A percentile compares a stretch with the other conserved stretches of the same genome.
phyloP scores from a whole-genome alignment of 2,888 invertebrate genomes.

The Heliconius charithonia region DNA sequence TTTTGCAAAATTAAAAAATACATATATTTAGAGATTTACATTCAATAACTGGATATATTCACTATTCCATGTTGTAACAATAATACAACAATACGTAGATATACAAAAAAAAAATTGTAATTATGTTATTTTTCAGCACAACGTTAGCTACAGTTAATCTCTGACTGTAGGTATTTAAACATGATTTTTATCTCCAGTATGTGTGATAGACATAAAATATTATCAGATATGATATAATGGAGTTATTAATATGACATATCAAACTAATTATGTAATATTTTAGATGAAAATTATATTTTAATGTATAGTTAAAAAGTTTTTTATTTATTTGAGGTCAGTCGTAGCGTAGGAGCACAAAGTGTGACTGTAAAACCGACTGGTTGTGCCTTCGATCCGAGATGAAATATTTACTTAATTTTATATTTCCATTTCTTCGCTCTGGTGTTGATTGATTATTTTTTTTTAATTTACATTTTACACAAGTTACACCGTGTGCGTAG shows the following conservation, averaged over 20 bases:
- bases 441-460: too few relatives aligned
- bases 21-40: too few relatives aligned
- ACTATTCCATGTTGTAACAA: background rate
- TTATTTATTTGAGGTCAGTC: background rate
- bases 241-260: background rate
- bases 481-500: too few relatives aligned
- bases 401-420: too few relatives aligned
- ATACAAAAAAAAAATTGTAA: background rate
- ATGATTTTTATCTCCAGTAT: slow-evolving; percentile 1
- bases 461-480: too few relatives aligned
- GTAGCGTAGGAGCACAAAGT: too few relatives aligned
- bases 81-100: background rate
- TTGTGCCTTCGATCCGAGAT: too few relatives aligned
- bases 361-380: too few relatives aligned
- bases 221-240: slow-evolving; percentile 6
- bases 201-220: background rate
- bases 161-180: background rate
- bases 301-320: background rate
- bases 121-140: slow-evolving; percentile 4
- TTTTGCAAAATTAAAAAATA: too few relatives aligned
- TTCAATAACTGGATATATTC: background rate
- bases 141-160: background rate
- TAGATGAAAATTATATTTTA: background rate
- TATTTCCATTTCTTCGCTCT: too few relatives aligned
- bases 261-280: slow-evolving; percentile 9